A percentile compares a stretch with the other conserved stretches of the same genome.
phyloP scores from a whole-genome alignment of 1,140 invertebrate genomes.

The Aradophagus sp. region DNA sequence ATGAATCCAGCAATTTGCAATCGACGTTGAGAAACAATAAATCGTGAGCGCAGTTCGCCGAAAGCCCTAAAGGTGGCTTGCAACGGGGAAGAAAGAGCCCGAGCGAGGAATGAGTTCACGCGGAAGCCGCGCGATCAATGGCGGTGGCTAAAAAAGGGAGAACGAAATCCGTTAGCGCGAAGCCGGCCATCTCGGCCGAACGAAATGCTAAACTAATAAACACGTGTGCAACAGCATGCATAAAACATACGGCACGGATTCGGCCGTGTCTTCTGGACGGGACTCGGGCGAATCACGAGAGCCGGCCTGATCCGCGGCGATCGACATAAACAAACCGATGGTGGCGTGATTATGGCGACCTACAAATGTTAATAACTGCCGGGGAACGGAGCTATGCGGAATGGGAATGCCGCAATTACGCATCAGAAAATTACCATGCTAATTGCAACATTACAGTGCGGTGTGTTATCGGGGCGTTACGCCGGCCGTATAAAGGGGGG shows the following conservation, averaged over 20 bases:
- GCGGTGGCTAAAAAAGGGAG: no score
- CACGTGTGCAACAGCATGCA: constrained; percentile 7
- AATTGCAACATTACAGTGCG: constrained; percentile 56
- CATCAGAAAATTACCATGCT: constrained; percentile 55
- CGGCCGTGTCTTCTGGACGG: neutral
- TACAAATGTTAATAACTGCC: constrained; percentile 50
- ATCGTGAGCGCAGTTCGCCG: no score
- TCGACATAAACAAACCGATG: constrained; percentile 28
- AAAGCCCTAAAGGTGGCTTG: no score
- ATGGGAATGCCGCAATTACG: constrained; percentile 55
- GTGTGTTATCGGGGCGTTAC: constrained; percentile 53
- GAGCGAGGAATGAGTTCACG: no score
- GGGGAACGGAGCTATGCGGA: constrained; percentile 18
- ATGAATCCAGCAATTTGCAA: no score
- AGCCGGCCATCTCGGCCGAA: no score
- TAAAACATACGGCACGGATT: constrained; percentile 8
- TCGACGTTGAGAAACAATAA: no score
- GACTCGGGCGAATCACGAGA: constrained; percentile 5
- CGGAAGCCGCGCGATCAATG: no score
- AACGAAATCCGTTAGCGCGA: no score
- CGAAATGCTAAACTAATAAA: constrained; percentile 7
- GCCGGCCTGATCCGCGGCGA: constrained; percentile 10
- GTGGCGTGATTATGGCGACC: constrained; percentile 34
- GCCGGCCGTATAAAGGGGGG: constrained; percentile 48
- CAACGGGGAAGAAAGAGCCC: no score